These are phyloP conservation scores for Thera britannica DNA, from an alignment of 2,888 invertebrate genomes.

Conservation along the genomic window DNA sequence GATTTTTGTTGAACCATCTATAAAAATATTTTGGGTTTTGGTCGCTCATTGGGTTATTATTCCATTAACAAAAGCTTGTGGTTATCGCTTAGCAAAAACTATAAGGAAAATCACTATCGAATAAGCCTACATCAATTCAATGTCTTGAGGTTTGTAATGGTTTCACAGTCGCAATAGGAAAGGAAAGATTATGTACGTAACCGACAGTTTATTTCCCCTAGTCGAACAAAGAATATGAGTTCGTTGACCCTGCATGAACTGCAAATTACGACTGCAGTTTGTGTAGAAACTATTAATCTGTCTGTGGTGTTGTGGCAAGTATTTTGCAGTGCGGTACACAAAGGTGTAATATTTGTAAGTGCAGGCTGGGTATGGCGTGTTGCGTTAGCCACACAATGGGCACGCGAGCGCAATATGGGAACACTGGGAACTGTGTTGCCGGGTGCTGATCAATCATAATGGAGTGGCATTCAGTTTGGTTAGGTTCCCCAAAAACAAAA, in stretches of 20 bases:
- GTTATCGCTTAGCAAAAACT: too few species aligned
- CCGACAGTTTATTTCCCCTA: conserved; percentile 33
- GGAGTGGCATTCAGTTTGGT: not conserved
- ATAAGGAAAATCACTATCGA: too few species aligned
- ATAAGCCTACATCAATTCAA: too few species aligned
- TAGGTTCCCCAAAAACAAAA: not conserved
- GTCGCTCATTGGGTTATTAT: not conserved
- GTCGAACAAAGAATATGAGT: conserved; percentile 36
- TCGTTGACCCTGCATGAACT: conserved; percentile 31
- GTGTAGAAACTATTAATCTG: conserved; percentile 23
- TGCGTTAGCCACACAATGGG: conserved; percentile 54
- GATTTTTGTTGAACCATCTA: conserved; percentile 15
- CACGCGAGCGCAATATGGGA: conserved; percentile 50
- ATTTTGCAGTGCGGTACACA: conserved; percentile 18
- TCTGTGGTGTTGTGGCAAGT: conserved; percentile 19
- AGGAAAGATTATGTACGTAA: conserved; percentile 23
- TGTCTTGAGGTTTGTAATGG: not conserved
- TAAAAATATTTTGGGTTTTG: not conserved
- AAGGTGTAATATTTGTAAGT: conserved; percentile 32
- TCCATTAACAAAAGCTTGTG: too few species aligned
- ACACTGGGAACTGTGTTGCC: conserved; percentile 23
- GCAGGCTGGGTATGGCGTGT: conserved; percentile 47
- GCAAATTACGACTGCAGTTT: conserved; percentile 32
- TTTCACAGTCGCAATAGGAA: conserved; percentile 23
- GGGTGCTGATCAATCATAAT: conserved; percentile 10